Conservation (phyloP, 2,888 invertebrate species). For the Ischnura elegans region DNA sequence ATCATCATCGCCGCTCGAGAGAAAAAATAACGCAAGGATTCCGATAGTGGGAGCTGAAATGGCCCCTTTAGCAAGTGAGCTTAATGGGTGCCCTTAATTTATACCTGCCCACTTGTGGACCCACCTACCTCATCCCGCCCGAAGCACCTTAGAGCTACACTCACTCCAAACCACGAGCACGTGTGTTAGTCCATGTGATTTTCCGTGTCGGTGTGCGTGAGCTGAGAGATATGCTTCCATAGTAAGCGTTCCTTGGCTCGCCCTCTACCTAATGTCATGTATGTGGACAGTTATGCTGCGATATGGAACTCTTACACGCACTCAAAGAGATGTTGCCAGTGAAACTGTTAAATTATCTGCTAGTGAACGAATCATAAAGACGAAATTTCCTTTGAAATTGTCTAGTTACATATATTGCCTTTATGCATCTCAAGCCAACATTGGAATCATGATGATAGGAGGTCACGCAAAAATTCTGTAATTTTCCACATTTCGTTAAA, state of each 20-base stretch:
- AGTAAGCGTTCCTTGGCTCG: neutral
- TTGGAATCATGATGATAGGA: too few species aligned
- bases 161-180: constrained; percentile 24
- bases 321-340: too few species aligned
- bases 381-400: too few species aligned
- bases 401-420: too few species aligned
- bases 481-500: too few species aligned
- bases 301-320: too few species aligned
- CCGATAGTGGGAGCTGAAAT: constrained; percentile 35
- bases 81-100: constrained; percentile 25
- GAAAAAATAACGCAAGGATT: neutral
- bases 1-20: neutral
- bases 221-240: constrained; percentile 24
- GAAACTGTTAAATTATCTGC: too few species aligned
- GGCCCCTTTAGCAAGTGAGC: constrained; percentile 31
- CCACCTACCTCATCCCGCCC: neutral
- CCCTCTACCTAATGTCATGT: too few species aligned
- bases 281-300: too few species aligned
- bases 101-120: constrained; percentile 4
- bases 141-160: neutral
- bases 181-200: constrained; percentile 11
- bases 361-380: too few species aligned
- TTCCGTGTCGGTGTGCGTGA: constrained; percentile 20
- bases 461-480: too few species aligned
- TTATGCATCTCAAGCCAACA: too few species aligned